Evolutionary conservation across 2,113 vertebrate genomes (phyloP).

Genomic region (Gopherus evgoodei): DNA sequence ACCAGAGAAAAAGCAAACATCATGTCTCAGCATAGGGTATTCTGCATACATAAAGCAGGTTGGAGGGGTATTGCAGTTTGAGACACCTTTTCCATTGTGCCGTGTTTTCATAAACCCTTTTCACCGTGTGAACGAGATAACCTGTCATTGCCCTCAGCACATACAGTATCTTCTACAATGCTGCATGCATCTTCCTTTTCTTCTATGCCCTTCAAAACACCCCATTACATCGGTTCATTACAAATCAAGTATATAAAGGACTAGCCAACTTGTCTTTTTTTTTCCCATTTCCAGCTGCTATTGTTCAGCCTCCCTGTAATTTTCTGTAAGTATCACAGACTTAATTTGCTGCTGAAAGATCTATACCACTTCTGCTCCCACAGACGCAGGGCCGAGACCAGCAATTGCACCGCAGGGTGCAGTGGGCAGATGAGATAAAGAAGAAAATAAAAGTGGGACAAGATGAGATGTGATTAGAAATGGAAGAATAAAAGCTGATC

Average conservation of each 20-base stretch:
- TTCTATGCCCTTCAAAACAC: background rate
- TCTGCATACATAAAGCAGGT: fast-evolving
- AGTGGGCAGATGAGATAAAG: background rate
- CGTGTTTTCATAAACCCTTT: background rate
- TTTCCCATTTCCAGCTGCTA: background rate
- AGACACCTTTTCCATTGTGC: background rate
- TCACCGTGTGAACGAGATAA: background rate
- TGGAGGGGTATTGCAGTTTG: background rate
- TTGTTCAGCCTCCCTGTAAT: background rate
- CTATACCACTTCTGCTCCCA: background rate
- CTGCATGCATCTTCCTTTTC: background rate
- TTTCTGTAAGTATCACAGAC: background rate
- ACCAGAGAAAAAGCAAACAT: background rate
- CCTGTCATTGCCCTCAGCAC: background rate
- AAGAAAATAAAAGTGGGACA: background rate
- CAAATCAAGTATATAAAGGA: no score
- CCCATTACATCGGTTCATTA: background rate
- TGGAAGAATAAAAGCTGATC: background rate
- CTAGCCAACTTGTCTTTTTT: background rate
- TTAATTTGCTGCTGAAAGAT: background rate
- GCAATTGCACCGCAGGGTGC: background rate
- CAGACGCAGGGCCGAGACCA: background rate
- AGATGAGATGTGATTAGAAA: background rate
- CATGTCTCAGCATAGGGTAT: background rate
- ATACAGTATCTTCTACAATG: background rate